These are phyloP conservation scores for Artibeus lituratus DNA, from an alignment of 2,797 vertebrate genomes.

Conservation along the genomic window DNA sequence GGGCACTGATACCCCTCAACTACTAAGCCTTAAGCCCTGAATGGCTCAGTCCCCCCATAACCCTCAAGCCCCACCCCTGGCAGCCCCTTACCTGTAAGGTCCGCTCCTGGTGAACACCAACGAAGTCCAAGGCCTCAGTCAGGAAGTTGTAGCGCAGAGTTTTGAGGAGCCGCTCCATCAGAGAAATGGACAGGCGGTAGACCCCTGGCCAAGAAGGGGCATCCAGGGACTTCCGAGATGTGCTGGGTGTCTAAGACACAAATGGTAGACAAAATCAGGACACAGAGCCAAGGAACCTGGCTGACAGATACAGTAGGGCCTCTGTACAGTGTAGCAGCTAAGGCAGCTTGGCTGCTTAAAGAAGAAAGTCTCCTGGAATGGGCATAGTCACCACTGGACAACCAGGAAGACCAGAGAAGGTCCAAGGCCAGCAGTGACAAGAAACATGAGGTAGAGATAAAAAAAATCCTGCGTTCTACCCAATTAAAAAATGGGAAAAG, in stretches of 20 bases:
- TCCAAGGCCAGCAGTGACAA: neutral
- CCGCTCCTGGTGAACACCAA: constrained; percentile 97
- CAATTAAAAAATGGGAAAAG: too few species aligned
- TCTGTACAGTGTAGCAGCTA: neutral
- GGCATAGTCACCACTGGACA: neutral
- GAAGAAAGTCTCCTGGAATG: neutral
- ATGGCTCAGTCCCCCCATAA: neutral
- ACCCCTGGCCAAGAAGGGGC: constrained; percentile 96
- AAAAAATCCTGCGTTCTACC: neutral
- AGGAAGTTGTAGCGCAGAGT: constrained; percentile 96
- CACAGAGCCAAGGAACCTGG: neutral
- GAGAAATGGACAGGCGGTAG: constrained; percentile 93
- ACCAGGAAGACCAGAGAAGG: neutral
- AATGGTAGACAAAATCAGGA: neutral
- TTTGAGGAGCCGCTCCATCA: constrained; percentile 98
- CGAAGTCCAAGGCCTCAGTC: constrained; percentile 95
- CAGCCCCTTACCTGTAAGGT: constrained; percentile 91
- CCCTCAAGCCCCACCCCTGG: neutral
- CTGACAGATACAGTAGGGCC: neutral
- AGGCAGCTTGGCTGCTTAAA: neutral
- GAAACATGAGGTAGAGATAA: neutral
- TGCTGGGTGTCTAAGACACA: constrained; percentile 79
- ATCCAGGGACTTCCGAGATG: constrained; percentile 93
- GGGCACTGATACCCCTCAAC: neutral
- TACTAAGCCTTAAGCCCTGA: neutral